Percentiles rank a stretch among this genome's conserved stretches.
phyloP scores from a whole-genome alignment of 2,888 invertebrate species.

The Biston betularia region DNA sequence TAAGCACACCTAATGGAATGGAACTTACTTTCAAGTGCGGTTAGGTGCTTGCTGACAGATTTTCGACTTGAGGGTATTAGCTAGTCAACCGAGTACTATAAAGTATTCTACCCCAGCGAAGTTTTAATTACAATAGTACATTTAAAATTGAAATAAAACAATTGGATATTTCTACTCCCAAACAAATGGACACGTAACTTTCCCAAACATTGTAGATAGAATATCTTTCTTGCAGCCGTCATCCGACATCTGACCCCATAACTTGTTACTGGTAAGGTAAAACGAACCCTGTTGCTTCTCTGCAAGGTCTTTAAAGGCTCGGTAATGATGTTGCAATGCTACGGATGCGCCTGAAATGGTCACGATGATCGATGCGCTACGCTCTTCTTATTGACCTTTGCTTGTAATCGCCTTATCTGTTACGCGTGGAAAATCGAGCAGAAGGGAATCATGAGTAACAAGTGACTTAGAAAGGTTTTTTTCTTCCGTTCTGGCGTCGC shows the following conservation, averaged over 20 bases:
- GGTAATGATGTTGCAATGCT: conserved; percentile 37
- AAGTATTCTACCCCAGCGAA: too few species aligned
- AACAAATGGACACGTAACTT: conserved; percentile 20
- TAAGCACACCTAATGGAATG: too few species aligned
- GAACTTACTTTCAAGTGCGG: too few species aligned
- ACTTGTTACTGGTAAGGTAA: neutral
- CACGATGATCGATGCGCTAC: conserved; percentile 44
- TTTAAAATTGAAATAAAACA: neutral
- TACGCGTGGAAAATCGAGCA: conserved; percentile 20
- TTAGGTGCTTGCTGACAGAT: too few species aligned
- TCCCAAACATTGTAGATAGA: conserved; percentile 29
- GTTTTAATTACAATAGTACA: too few species aligned
- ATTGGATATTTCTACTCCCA: neutral
- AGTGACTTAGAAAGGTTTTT: conserved; percentile 12
- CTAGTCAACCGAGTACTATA: too few species aligned
- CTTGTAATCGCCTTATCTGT: conserved; percentile 38
- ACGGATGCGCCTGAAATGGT: conserved; percentile 37
- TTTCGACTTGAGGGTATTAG: too few species aligned
- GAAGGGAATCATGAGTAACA: conserved; percentile 6
- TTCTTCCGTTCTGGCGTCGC: too few species aligned
- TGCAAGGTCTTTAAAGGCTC: conserved; percentile 15
- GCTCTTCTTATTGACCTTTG: conserved; percentile 46
- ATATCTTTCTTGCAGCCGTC: conserved; percentile 34
- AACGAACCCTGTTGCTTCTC: conserved; percentile 17
- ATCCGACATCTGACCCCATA: conserved; percentile 44